These are phyloP conservation scores for Gambelia wislizenii DNA, from an alignment of 2,797 vertebrate species.

Conservation along the genomic window DNA sequence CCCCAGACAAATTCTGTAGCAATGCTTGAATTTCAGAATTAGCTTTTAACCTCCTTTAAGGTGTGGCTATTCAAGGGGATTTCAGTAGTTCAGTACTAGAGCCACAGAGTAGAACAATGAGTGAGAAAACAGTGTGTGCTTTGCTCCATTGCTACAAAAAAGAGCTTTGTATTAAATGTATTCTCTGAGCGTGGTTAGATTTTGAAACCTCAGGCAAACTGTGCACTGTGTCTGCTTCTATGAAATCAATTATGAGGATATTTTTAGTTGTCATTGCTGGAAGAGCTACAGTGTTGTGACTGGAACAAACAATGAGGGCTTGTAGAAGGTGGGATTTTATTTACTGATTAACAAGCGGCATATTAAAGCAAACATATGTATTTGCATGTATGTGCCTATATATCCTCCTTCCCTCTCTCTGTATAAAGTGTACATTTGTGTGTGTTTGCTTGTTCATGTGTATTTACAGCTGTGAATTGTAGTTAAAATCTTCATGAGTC, in stretches of 20 bases:
- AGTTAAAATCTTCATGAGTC: constrained; percentile 35
- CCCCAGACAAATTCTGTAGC: not conserved
- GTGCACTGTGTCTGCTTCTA: constrained; percentile 15
- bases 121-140: not conserved
- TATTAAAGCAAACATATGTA: not conserved
- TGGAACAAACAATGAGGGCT: not conserved
- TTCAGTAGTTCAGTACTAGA: not conserved
- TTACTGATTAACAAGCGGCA: not conserved
- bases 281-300: constrained; percentile 30
- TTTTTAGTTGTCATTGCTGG: constrained; percentile 48
- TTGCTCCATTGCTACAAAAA: constrained; percentile 48
- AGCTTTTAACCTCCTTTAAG: not conserved
- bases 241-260: constrained; percentile 34
- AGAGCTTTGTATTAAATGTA: constrained; percentile 2
- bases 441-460: not conserved
- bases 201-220: constrained; percentile 38
- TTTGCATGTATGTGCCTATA: too few species aligned
- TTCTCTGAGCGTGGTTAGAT: constrained; percentile 19
- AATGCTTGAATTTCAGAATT: not conserved
- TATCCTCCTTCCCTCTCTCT: too few species aligned
- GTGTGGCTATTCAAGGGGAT: not conserved
- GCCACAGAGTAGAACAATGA: not conserved
- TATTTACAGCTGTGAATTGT: constrained; percentile 37
- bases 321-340: constrained; percentile 15
- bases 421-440: not conserved